These are phyloP conservation scores for Rhinoptilus africanus DNA, from an alignment of 2,113 vertebrate species.

Conservation along the genomic window DNA sequence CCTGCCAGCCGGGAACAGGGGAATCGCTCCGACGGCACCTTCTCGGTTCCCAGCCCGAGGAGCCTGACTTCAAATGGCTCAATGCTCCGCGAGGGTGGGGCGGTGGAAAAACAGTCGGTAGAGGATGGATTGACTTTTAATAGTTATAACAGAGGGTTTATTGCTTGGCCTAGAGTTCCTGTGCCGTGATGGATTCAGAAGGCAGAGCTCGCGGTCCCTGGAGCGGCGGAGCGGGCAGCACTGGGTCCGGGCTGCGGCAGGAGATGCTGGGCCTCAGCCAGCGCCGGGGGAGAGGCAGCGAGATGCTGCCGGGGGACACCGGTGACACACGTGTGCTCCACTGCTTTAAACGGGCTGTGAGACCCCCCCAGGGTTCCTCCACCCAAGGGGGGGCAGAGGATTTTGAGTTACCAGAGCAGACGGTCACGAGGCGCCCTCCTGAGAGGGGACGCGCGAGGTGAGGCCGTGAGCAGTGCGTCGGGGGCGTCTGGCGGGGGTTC, in stretches of 20 bases:
- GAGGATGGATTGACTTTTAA: not conserved
- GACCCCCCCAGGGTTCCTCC: not conserved
- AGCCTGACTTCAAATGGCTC: accelerated
- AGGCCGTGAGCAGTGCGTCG: not conserved
- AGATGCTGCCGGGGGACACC: accelerated
- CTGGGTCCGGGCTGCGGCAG: not conserved
- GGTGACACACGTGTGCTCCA: accelerated
- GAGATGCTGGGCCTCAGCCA: not conserved
- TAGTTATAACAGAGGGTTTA: accelerated
- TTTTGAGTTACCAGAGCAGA: not conserved
- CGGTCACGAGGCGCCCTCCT: not conserved
- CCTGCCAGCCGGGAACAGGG: accelerated
- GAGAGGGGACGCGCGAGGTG: not conserved
- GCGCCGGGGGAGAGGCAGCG: not conserved
- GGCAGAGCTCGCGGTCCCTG: not conserved
- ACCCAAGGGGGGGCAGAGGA: not conserved
- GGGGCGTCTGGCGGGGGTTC: not conserved
- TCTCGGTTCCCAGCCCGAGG: not conserved
- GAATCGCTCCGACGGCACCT: not conserved
- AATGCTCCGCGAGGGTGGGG: accelerated
- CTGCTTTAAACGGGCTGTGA: accelerated
- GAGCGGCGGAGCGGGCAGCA: not conserved
- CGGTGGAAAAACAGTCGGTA: too few relatives aligned
- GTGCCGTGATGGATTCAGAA: accelerated
- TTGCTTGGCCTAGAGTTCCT: not conserved